These are phyloP conservation scores for Tenualosa thibaudeaui DNA, from an alignment of 2,797 vertebrate genomes.

Conservation along the genomic window DNA sequence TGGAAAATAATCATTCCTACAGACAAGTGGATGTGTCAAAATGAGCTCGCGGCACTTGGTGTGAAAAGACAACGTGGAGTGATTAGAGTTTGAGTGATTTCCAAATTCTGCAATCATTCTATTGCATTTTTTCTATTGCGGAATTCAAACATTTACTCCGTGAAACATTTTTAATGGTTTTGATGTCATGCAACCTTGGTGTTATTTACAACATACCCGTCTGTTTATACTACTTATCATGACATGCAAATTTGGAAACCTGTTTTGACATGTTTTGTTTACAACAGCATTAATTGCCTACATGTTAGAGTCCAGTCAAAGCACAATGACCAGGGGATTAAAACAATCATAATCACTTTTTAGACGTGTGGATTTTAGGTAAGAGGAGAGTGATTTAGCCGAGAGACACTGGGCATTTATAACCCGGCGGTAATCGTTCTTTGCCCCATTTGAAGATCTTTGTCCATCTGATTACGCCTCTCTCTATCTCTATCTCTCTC, in stretches of 20 bases:
- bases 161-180: not conserved
- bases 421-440: constrained; percentile 61
- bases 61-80: not conserved
- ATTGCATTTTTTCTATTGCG: not conserved
- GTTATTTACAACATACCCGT: not conserved
- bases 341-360: constrained; percentile 19
- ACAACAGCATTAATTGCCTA: not conserved
- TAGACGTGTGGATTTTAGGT: constrained; percentile 9
- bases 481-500: constrained; percentile 80
- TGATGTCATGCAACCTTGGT: not conserved
- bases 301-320: not conserved
- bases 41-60: not conserved
- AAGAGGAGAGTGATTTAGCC: constrained; percentile 22
- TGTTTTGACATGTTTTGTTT: constrained; percentile 13
- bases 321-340: not conserved
- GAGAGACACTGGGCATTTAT: constrained; percentile 38
- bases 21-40: constrained; percentile 25
- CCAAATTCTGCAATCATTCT: not conserved
- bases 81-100: not conserved
- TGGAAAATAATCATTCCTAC: constrained; percentile 37
- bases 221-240: not conserved
- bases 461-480: constrained; percentile 65
- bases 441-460: constrained; percentile 64
- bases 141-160: not conserved
- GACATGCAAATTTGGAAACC: not conserved